Evolutionary conservation across 1,140 invertebrate genomes (phyloP).

Genomic region (Musca domestica): DNA sequence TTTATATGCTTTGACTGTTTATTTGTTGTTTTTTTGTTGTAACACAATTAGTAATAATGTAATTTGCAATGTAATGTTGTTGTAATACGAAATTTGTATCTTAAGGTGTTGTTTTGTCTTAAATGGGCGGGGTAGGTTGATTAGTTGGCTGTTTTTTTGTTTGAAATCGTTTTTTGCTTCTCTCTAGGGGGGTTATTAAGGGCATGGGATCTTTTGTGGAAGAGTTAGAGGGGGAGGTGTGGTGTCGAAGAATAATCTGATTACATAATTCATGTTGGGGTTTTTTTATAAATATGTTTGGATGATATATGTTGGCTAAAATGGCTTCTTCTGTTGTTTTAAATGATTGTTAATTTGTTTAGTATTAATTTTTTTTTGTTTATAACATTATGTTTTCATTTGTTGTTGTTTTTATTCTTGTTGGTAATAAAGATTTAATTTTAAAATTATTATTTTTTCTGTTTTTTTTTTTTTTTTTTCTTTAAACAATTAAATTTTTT

Average conservation of each 20-base stretch:
- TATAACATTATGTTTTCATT: not conserved
- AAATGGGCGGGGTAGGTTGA: slow-evolving; percentile 16
- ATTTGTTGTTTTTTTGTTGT: too few species aligned
- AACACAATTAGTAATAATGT: too few species aligned
- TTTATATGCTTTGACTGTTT: too few species aligned
- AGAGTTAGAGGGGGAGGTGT: not conserved
- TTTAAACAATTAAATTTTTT: slow-evolving; percentile 14
- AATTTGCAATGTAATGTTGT: too few species aligned
- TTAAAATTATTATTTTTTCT: too few species aligned
- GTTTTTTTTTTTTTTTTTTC: not conserved
- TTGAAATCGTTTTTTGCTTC: not conserved
- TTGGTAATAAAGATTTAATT: not conserved
- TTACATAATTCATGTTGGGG: not conserved
- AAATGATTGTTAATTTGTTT: slow-evolving; percentile 6
- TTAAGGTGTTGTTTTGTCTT: slow-evolving; percentile 12
- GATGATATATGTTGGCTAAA: not conserved
- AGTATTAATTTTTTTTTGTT: too few species aligned
- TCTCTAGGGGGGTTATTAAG: too few species aligned
- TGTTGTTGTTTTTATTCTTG: not conserved
- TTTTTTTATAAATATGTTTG: slow-evolving; percentile 3
- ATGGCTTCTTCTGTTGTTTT: not conserved
- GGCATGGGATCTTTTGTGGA: not conserved
- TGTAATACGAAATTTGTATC: slow-evolving; percentile 12
- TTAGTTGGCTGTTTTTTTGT: not conserved
- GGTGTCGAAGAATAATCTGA: not conserved